Evolutionary conservation across 2,888 invertebrate species (phyloP), one percentile per base, ranked within the genome.

Genomic region (Tanaodytes sp.): DNA sequence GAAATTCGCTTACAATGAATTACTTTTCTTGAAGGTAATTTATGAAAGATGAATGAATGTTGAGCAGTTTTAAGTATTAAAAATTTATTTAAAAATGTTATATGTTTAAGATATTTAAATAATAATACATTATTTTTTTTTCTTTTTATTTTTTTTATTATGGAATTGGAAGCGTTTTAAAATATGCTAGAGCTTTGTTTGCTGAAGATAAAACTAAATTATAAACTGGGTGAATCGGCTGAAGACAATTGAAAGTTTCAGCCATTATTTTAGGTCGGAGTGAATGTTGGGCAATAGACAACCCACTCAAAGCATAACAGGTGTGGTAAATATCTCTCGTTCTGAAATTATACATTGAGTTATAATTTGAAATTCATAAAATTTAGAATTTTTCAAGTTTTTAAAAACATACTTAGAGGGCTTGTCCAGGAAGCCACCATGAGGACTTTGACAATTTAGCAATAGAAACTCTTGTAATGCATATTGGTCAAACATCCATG

Each of bases 401-500:
- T 5, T 33, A 8, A 33, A 39, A 37, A 27, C 91, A 87, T 87
- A 94, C 94, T 96, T 97, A 78, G 93, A 94, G 57, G 99, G 99
- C 86, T 99, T 99, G 86, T 99, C 99, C 72, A 96, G 87, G 19
- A 99, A 89, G 3, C 99, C 98, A 16, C 99, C 99, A 66, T 88
- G 87, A 40, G 89, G 87, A 79, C 91, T 88, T 86, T 99, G 98
- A 83, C 98, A 98, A 82, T 97, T 97, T 43, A 95, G 88, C 69
- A 98, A 87, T 69, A 99, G 89, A 84, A 98, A 99, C 83, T 98
- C 96, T 87, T 99, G 98, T 73, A 99, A 87, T 48, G 97, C 95
- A 76, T 89, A 89, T 84, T 93, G 92, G 84, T 96, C 89, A 81
- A 96, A 97, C 63, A 98, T 87, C 90, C 90, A 92, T n/a, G 72